Conservation (phyloP, 2,888 invertebrate species). For the Nesidiocoris tenuis region DNA sequence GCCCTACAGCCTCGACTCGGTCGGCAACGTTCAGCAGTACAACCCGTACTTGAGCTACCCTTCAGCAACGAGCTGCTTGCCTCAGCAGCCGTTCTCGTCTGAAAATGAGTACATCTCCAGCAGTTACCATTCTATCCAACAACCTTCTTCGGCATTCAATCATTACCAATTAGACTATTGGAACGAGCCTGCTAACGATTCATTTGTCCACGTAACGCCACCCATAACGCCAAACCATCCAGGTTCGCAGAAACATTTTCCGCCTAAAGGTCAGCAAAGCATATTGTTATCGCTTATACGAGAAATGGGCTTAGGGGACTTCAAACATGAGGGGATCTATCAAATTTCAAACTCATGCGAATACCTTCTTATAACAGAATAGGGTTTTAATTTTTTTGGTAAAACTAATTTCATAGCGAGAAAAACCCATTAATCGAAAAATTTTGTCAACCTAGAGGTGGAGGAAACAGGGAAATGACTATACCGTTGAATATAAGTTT, state of each 20-base stretch:
- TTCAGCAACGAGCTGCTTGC: not conserved
- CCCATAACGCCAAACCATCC: conserved; percentile 8
- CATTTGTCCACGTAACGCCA: conserved; percentile 27
- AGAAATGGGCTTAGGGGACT: too few species aligned
- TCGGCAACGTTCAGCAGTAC: not conserved
- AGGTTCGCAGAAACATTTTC: too few species aligned
- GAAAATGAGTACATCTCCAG: not conserved
- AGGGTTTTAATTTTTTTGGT: too few species aligned
- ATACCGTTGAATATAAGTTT: too few species aligned
- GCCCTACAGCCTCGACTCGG: conserved; percentile 26
- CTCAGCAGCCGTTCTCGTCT: not conserved
- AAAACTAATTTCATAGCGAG: too few species aligned
- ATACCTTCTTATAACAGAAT: too few species aligned
- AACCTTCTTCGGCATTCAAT: not conserved
- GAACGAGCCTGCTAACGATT: conserved; percentile 17
- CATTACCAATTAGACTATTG: conserved; percentile 4
- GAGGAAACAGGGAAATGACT: too few species aligned
- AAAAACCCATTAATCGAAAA: too few species aligned
- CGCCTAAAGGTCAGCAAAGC: too few species aligned
- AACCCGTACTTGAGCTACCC: not conserved
- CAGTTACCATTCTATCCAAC: not conserved
- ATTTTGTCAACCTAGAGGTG: too few species aligned
- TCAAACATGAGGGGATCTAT: too few species aligned
- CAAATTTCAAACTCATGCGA: too few species aligned
- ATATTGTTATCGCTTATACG: not conserved